Percentiles rank a stretch among this genome's conserved stretches.
Conservation (phyloP, 2,888 invertebrate genomes). For the Ophioninae sp. region DNA sequence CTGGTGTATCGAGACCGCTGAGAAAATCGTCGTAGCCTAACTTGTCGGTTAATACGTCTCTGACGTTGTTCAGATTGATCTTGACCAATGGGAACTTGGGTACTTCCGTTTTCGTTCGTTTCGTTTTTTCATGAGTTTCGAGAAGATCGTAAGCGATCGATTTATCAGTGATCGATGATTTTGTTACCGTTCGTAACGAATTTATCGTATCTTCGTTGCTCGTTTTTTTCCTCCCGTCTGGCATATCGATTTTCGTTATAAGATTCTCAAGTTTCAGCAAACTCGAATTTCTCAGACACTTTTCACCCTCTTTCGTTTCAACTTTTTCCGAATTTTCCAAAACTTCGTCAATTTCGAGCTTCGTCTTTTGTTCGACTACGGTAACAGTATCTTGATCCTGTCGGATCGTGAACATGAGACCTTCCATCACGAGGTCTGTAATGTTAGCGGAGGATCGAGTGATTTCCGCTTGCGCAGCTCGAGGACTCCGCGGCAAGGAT, state of each 20-base stretch:
- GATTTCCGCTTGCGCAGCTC: conserved; percentile 41
- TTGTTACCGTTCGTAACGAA: conserved; percentile 2
- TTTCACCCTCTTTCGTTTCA: conserved; percentile 76
- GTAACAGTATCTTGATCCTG: conserved; percentile 76
- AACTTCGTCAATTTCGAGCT: conserved; percentile 77
- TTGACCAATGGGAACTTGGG: conserved; percentile 47
- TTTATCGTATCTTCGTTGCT: conserved; percentile 10
- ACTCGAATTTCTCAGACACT: conserved; percentile 77
- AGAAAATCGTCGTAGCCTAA: background rate
- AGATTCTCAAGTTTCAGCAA: conserved; percentile 76
- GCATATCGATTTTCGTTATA: conserved; percentile 76
- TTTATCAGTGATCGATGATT: background rate
- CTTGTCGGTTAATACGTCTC: conserved; percentile 38
- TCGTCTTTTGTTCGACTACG: conserved; percentile 78
- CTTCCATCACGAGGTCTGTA: conserved; percentile 79
- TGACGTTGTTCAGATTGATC: conserved; percentile 53
- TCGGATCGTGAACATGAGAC: conserved; percentile 78
- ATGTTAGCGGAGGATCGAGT: conserved; percentile 77
- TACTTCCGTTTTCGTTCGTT: background rate
- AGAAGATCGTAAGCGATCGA: conserved; percentile 1
- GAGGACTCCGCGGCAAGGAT: conserved; percentile 45
- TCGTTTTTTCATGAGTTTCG: background rate
- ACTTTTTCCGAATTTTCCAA: conserved; percentile 79
- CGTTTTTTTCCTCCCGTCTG: conserved; percentile 48
- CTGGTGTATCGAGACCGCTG: background rate